These are phyloP conservation scores for Papilio polytes DNA, from an alignment of 1,140 invertebrate species.

Conservation along the genomic window DNA sequence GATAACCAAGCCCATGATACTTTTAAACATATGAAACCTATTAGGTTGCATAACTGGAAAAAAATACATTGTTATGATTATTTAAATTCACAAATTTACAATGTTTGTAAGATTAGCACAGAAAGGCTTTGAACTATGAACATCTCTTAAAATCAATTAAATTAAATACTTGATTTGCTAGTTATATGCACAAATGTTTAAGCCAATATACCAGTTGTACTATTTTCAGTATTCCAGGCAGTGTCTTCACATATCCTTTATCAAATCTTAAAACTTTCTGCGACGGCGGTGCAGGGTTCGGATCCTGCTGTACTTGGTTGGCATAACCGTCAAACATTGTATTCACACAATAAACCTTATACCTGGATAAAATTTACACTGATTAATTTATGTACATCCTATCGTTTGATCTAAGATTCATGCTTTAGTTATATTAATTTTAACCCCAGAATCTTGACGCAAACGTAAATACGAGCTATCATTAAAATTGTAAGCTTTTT, in stretches of 20 bases:
- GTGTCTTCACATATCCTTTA: slow-evolving; percentile 59
- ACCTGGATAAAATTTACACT: neutral
- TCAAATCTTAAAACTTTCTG: slow-evolving; percentile 68
- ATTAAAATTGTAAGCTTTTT: neutral
- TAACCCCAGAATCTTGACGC: neutral
- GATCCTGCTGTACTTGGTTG: slow-evolving; percentile 44
- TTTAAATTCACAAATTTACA: too few relatives aligned
- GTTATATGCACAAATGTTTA: slow-evolving; percentile 11
- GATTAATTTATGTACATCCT: neutral
- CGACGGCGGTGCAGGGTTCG: slow-evolving; percentile 50
- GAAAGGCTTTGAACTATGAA: too few relatives aligned
- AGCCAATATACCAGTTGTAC: slow-evolving; percentile 61
- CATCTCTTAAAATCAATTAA: too few relatives aligned
- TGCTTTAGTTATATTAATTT: neutral
- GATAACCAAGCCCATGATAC: slow-evolving; percentile 85
- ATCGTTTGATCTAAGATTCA: neutral
- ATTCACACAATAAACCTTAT: neutral
- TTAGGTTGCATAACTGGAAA: slow-evolving; percentile 89
- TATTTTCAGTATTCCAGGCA: slow-evolving; percentile 67
- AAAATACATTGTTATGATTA: neutral
- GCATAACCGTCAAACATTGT: slow-evolving; percentile 69
- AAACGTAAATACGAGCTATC: neutral
- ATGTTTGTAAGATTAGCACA: too few relatives aligned
- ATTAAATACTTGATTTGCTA: too few relatives aligned
- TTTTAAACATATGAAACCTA: slow-evolving; percentile 94